Evolutionary conservation across 2,113 vertebrate genomes (phyloP).

Genomic region (Isurus oxyrinchus): DNA sequence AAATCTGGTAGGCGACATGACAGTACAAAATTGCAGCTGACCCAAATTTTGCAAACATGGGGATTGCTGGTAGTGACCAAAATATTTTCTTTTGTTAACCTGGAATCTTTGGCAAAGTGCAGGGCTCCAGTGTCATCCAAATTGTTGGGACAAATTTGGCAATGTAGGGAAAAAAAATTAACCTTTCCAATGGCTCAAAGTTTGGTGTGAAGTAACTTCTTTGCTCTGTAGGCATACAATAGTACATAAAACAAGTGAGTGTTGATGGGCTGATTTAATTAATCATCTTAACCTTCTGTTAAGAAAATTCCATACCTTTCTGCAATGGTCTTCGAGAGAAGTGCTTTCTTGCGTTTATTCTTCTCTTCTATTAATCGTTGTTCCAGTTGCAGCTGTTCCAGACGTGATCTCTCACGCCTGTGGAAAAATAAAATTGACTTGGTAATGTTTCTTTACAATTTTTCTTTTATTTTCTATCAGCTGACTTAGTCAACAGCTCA

Average conservation of each 20-base stretch:
- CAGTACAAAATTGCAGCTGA: not conserved
- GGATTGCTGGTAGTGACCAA: not conserved
- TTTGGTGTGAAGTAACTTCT: not conserved
- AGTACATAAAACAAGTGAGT: not conserved
- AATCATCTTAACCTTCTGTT: not conserved
- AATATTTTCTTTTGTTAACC: not conserved
- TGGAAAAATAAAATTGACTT: slow-evolving; percentile 33
- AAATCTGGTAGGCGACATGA: not conserved
- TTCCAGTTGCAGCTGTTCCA: slow-evolving; percentile 81
- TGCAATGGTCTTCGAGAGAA: slow-evolving; percentile 83
- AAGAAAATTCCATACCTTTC: slow-evolving; percentile 69
- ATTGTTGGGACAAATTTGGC: not conserved
- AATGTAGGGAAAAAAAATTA: not conserved
- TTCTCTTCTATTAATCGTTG: slow-evolving; percentile 85
- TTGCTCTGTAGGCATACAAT: not conserved
- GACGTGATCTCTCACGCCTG: slow-evolving; percentile 77
- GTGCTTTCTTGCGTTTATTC: slow-evolving; percentile 88
- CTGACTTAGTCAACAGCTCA: not conserved
- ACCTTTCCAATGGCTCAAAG: not conserved
- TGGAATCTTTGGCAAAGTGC: not conserved
- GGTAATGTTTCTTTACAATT: not conserved
- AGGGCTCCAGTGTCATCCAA: not conserved
- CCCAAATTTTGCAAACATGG: not conserved
- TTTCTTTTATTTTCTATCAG: not conserved
- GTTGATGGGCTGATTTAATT: not conserved